phyloP scores from a whole-genome alignment of 2,113 vertebrate species.

The Polyodon spathula region DNA sequence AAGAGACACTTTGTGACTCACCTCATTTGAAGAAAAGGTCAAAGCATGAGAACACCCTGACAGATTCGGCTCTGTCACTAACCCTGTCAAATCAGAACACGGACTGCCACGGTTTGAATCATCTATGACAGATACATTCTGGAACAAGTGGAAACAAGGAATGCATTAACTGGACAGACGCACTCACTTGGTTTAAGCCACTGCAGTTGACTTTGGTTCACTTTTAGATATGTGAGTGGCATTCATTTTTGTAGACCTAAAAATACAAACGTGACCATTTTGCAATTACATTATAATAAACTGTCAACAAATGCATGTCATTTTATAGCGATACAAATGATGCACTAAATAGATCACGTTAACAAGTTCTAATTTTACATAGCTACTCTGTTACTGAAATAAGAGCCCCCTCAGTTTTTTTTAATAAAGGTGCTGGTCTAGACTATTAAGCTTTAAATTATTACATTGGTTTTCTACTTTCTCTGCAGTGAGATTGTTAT shows the following conservation, averaged over 20 bases:
- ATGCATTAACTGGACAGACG: slow-evolving; percentile 59
- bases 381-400: too few relatives aligned
- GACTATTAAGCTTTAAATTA: too few relatives aligned
- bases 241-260: background rate
- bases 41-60: slow-evolving; percentile 87
- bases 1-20: slow-evolving; percentile 60
- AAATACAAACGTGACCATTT: background rate
- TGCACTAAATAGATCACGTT: too few relatives aligned
- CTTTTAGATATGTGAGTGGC: background rate
- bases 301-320: background rate
- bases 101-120: slow-evolving; percentile 76
- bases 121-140: slow-evolving; percentile 88
- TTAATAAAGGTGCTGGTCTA: too few relatives aligned
- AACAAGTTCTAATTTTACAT: too few relatives aligned
- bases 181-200: slow-evolving; percentile 14
- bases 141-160: slow-evolving; percentile 80
- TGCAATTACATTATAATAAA: background rate
- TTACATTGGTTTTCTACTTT: too few relatives aligned
- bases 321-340: background rate
- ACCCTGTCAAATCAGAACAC: slow-evolving; percentile 80
- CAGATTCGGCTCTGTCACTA: slow-evolving; percentile 84
- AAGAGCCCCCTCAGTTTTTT: too few relatives aligned
- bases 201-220: background rate
- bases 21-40: slow-evolving; percentile 90
- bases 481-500: too few relatives aligned